phyloP scores from a whole-genome alignment of 2,113 vertebrate species.

The Elephantulus edwardii region DNA sequence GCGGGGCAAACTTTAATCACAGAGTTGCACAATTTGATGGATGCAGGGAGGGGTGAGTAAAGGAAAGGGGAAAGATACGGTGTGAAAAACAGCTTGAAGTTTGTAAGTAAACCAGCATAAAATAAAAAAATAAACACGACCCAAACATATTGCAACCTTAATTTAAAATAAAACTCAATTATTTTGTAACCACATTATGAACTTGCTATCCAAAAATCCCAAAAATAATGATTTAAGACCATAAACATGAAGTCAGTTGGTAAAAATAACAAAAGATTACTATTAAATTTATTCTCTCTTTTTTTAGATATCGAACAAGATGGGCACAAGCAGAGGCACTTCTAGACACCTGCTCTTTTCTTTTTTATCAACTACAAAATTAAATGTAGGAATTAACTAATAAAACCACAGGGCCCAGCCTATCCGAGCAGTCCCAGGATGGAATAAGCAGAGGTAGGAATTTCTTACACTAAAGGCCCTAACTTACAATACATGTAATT shows the following conservation, averaged over 20 bases:
- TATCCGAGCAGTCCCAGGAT: neutral
- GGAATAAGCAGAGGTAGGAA: neutral
- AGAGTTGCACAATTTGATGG: too few species aligned
- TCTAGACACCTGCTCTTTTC: neutral
- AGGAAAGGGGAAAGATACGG: too few species aligned
- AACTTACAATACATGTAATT: constrained; percentile 22
- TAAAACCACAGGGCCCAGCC: neutral
- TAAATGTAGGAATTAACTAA: neutral
- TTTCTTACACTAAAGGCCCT: constrained; percentile 18
- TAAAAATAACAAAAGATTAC: constrained; percentile 24
- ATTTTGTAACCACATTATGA: constrained; percentile 26
- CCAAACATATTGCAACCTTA: too few species aligned
- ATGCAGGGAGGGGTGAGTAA: too few species aligned
- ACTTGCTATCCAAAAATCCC: constrained; percentile 10
- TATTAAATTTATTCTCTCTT: neutral
- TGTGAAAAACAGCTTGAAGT: too few species aligned
- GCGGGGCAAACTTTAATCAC: too few species aligned
- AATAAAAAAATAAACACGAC: too few species aligned
- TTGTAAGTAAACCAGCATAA: too few species aligned
- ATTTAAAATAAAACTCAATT: constrained; percentile 44
- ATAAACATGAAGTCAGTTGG: constrained; percentile 9
- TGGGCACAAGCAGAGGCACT: neutral
- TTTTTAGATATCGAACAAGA: neutral
- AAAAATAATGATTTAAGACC: neutral
- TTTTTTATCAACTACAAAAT: neutral